Conservation (phyloP, 2,113 vertebrate genomes). For the Mirounga angustirostris region DNA sequence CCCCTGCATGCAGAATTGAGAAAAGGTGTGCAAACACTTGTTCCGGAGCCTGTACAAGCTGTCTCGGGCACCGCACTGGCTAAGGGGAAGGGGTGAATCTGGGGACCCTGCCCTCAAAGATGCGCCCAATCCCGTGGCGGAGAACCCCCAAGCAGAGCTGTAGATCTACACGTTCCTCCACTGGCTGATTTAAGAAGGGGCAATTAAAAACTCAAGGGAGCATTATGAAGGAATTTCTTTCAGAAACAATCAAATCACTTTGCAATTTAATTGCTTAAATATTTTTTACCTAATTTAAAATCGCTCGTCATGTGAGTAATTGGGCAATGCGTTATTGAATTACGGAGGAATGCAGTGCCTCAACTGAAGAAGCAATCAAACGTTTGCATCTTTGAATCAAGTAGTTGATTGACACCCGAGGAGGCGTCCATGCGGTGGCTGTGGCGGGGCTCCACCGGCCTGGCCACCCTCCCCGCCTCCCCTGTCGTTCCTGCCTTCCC, state of each 20-base stretch:
- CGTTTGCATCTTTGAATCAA: neutral
- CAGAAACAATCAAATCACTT: conserved; percentile 68
- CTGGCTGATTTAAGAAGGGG: neutral
- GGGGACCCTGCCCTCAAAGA: neutral
- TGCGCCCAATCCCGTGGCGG: neutral
- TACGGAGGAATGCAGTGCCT: conserved; percentile 21
- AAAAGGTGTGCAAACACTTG: neutral
- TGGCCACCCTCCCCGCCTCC: neutral
- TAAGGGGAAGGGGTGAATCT: neutral
- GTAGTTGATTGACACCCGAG: neutral
- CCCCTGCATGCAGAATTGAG: neutral
- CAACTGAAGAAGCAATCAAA: neutral
- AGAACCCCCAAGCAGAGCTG: neutral
- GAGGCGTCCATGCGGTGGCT: neutral
- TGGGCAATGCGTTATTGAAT: conserved; percentile 50
- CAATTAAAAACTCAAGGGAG: conserved; percentile 47
- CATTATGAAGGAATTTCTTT: neutral
- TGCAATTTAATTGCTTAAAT: conserved; percentile 69
- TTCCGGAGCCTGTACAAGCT: neutral
- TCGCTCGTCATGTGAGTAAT: conserved; percentile 4
- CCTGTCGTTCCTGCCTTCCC: neutral
- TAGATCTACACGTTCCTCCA: neutral
- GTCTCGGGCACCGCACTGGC: neutral
- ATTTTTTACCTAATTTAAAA: conserved; percentile 69
- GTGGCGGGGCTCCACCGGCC: neutral